phyloP scores from a whole-genome alignment of 1,140 invertebrate species.

The Solenopsis invicta region DNA sequence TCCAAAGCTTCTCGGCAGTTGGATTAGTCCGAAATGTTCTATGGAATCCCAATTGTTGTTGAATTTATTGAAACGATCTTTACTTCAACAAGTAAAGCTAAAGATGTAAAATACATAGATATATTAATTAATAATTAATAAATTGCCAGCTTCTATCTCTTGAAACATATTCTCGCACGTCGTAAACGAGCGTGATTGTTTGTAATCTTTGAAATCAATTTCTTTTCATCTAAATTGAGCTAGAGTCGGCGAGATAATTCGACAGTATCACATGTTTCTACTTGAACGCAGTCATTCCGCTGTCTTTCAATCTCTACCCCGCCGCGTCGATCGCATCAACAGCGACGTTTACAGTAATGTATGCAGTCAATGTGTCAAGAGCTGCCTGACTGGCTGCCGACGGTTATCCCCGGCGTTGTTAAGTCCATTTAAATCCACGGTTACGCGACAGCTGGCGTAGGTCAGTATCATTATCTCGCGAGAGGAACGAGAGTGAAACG shows the following conservation, averaged over 20 bases:
- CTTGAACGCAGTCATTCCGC: not conserved
- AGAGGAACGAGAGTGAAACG: conserved; percentile 82
- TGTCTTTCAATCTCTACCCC: conserved; percentile 33
- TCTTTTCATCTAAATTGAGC: not conserved
- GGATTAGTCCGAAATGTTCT: not conserved
- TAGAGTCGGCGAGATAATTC: not conserved
- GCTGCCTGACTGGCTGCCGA: conserved; percentile 65
- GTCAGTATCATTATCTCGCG: conserved; percentile 83
- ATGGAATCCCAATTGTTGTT: not conserved
- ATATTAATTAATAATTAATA: conserved; percentile 2
- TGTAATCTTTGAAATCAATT: not conserved
- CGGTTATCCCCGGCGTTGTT: conserved; percentile 72
- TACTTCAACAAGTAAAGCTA: not conserved
- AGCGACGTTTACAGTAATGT: conserved; percentile 74
- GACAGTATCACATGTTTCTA: conserved; percentile 17
- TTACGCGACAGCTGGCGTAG: conserved; percentile 80
- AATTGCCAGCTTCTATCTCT: not conserved
- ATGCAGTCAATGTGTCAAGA: conserved; percentile 77
- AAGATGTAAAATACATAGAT: not conserved
- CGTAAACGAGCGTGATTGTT: not conserved
- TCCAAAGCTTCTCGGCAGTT: not conserved
- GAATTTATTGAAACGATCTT: not conserved
- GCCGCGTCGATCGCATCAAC: conserved; percentile 61
- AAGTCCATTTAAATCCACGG: conserved; percentile 74
- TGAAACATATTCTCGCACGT: not conserved